A percentile compares a stretch with the other conserved stretches of the same genome.
These are phyloP conservation scores for Ormyrus rosae DNA, from an alignment of 2,888 invertebrate species.

Conservation along the genomic window DNA sequence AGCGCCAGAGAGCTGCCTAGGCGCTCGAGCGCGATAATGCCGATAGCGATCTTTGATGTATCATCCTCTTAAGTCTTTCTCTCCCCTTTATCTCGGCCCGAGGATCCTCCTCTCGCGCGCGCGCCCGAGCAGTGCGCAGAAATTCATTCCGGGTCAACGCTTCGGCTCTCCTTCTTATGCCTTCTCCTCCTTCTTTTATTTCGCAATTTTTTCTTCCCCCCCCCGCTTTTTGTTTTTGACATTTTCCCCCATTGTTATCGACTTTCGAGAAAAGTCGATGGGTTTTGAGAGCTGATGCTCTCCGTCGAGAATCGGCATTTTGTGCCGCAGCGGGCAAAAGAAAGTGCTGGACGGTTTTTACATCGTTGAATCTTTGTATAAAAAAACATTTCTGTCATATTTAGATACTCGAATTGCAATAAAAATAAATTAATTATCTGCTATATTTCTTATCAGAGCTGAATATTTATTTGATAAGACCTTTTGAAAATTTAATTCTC, in stretches of 20 bases:
- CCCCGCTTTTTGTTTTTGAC: no score
- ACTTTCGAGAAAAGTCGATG: no score
- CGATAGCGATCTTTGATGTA: constrained; percentile 64
- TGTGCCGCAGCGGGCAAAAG: no score
- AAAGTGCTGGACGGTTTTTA: no score
- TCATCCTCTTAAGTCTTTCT: constrained; percentile 59
- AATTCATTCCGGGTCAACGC: constrained; percentile 53
- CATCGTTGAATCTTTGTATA: no score
- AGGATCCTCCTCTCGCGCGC: constrained; percentile 34
- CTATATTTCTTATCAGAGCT: no score
- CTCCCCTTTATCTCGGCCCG: constrained; percentile 44
- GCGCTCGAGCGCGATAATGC: constrained; percentile 59
- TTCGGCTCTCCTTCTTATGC: constrained; percentile 10
- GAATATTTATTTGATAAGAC: no score
- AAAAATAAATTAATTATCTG: no score
- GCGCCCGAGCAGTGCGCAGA: constrained; percentile 9
- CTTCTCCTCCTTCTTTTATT: neutral
- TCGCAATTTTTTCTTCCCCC: neutral
- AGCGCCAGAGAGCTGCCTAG: constrained; percentile 43
- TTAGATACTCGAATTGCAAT: no score
- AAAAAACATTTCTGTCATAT: no score
- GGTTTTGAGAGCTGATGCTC: neutral
- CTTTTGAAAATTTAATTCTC: no score
- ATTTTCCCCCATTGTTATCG: no score
- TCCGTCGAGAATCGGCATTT: neutral